Percentiles rank a stretch among this genome's conserved stretches.
phyloP scores from a whole-genome alignment of 2,797 vertebrate species.

The Gallinago nigripennis region DNA sequence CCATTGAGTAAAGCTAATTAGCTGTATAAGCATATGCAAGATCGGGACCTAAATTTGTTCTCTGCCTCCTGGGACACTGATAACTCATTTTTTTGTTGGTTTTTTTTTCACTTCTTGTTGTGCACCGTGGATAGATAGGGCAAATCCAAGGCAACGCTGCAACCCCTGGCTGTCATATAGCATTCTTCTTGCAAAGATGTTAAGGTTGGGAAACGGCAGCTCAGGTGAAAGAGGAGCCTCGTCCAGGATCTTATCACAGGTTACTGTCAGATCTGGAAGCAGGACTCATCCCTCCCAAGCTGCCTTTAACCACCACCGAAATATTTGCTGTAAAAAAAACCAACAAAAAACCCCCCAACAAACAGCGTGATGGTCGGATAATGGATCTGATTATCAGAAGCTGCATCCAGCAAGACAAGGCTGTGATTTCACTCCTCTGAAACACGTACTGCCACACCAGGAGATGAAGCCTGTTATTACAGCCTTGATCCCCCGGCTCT shows the following conservation, averaged over 20 bases:
- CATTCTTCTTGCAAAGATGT: not conserved
- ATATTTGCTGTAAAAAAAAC: not conserved
- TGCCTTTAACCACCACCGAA: not conserved
- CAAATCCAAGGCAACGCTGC: not conserved
- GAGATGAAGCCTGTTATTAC: not conserved
- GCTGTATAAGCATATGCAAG: constrained; percentile 44
- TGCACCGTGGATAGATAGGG: fast-evolving
- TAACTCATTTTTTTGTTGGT: not conserved
- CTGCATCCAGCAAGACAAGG: not conserved
- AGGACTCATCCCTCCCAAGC: not conserved
- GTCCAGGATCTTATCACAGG: fast-evolving
- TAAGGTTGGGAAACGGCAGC: not conserved
- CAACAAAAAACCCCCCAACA: no score
- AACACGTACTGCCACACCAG: not conserved
- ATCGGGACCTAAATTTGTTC: constrained; percentile 43
- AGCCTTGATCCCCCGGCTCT: not conserved
- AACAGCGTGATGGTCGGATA: fast-evolving
- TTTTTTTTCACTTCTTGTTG: not conserved
- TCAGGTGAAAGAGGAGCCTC: not conserved
- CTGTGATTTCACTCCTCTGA: not conserved
- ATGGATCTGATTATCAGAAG: not conserved
- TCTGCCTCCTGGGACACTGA: not conserved
- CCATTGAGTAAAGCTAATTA: constrained; percentile 42
- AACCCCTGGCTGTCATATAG: not conserved
- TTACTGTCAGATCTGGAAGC: not conserved